These are phyloP conservation scores for Cotesia congregata DNA, from an alignment of 2,888 invertebrate species.

Conservation along the genomic window DNA sequence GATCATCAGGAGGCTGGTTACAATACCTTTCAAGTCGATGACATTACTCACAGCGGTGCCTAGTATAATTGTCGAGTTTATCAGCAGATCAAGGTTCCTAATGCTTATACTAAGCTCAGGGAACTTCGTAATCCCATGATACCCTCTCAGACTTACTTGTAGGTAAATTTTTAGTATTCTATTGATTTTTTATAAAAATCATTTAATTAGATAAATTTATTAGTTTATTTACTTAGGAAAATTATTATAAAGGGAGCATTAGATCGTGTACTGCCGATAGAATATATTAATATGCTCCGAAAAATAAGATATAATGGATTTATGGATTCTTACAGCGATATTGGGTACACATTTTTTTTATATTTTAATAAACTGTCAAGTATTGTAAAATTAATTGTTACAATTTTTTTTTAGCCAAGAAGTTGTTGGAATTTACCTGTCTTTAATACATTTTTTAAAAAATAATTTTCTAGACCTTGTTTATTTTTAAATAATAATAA, in stretches of 20 bases:
- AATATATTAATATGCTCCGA: slow-evolving; percentile 80
- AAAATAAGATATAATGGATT: slow-evolving; percentile 82
- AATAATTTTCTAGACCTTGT: too few species aligned
- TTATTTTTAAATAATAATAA: too few species aligned
- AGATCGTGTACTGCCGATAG: slow-evolving; percentile 80
- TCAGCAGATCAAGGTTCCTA: slow-evolving; percentile 77
- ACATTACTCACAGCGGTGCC: slow-evolving; percentile 73
- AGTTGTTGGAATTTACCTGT: too few species aligned
- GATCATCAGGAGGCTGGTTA: slow-evolving; percentile 85
- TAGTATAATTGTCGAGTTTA: slow-evolving; percentile 79
- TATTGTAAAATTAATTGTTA: too few species aligned
- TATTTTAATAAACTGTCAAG: too few species aligned
- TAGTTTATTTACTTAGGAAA: slow-evolving; percentile 70
- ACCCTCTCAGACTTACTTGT: slow-evolving; percentile 84
- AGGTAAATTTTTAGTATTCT: slow-evolving; percentile 50
- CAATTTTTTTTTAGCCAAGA: too few species aligned
- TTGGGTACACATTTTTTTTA: slow-evolving; percentile 48
- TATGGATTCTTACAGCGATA: slow-evolving; percentile 67
- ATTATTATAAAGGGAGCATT: slow-evolving; percentile 82
- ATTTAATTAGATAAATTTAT: background rate
- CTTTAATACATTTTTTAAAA: too few species aligned
- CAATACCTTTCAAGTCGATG: slow-evolving; percentile 75
- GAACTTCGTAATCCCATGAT: slow-evolving; percentile 75
- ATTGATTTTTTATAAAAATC: background rate
- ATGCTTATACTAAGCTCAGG: slow-evolving; percentile 69